Evolutionary conservation across 2,888 invertebrate species (phyloP).

Genomic region (Ophion ellenae): DNA sequence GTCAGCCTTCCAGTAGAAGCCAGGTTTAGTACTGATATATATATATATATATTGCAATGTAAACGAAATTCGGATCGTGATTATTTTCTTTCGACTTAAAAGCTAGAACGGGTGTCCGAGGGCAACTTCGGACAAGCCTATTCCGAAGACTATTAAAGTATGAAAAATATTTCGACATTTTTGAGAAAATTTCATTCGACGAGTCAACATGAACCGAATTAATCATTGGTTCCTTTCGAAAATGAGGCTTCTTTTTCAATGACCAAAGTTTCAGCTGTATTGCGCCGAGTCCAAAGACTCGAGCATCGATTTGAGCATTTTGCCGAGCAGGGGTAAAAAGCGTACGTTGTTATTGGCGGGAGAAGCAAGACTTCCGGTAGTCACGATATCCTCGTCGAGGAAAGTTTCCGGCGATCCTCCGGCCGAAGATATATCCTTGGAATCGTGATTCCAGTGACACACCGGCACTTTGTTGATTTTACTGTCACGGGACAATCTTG

Average conservation of each 20-base stretch:
- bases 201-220: no score
- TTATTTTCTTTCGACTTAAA: not conserved
- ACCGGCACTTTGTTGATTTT: constrained; percentile 74
- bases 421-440: constrained; percentile 12
- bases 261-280: constrained; percentile 64
- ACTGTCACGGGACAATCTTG: constrained; percentile 73
- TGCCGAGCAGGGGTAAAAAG: constrained; percentile 80
- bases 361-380: constrained; percentile 77
- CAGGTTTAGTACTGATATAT: no score
- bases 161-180: not conserved
- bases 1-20: no score
- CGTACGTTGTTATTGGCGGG: constrained; percentile 71
- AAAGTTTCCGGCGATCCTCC: constrained; percentile 54
- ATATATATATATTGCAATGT: no score
- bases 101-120: not conserved
- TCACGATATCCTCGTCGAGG: constrained; percentile 73
- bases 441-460: constrained; percentile 59
- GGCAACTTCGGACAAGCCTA: not conserved
- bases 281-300: constrained; percentile 80
- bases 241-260: not conserved
- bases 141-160: not conserved
- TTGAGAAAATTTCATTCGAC: not conserved
- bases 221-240: not conserved
- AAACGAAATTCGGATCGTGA: no score
- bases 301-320: constrained; percentile 79